Percentiles rank a stretch among this genome's conserved stretches.
These are phyloP conservation scores for Selene dorsalis DNA, from an alignment of 2,797 vertebrate genomes.

Conservation along the genomic window DNA sequence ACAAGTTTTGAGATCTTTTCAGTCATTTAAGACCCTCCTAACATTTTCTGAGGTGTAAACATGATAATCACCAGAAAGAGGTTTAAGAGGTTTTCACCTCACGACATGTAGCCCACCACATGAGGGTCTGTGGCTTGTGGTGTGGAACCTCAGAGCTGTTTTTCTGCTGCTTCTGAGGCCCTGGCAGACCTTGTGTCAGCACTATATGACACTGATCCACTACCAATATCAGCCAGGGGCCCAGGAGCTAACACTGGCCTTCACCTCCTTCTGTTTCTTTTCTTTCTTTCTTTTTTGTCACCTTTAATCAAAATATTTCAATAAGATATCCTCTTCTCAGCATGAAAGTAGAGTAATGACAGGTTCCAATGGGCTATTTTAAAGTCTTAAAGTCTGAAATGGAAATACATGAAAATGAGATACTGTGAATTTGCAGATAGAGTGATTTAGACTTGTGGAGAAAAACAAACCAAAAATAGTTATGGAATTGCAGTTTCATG, in stretches of 20 bases:
- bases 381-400: too few relatives aligned
- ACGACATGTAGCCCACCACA: slow-evolving; percentile 25
- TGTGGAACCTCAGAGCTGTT: slow-evolving; percentile 8
- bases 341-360: slow-evolving; percentile 5
- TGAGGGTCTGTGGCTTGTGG: slow-evolving; percentile 36
- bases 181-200: slow-evolving; percentile 42
- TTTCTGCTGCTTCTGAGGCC: slow-evolving; percentile 17
- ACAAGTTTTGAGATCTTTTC: neutral
- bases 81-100: slow-evolving; percentile 24
- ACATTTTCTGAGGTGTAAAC: slow-evolving; percentile 30
- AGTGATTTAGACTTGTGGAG: too few relatives aligned
- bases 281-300: neutral
- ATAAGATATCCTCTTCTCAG: neutral
- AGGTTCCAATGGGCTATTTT: too few relatives aligned
- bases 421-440: too few relatives aligned
- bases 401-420: too few relatives aligned
- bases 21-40: slow-evolving; percentile 7
- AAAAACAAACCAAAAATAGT: too few relatives aligned
- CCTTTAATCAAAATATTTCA: neutral
- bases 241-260: neutral
- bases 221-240: slow-evolving; percentile 22
- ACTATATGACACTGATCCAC: slow-evolving; percentile 32
- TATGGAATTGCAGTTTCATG: too few relatives aligned
- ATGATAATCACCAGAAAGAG: slow-evolving; percentile 7
- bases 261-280: neutral